Conservation (phyloP, 1,140 invertebrate genomes). For the Drosophila sproati region DNA sequence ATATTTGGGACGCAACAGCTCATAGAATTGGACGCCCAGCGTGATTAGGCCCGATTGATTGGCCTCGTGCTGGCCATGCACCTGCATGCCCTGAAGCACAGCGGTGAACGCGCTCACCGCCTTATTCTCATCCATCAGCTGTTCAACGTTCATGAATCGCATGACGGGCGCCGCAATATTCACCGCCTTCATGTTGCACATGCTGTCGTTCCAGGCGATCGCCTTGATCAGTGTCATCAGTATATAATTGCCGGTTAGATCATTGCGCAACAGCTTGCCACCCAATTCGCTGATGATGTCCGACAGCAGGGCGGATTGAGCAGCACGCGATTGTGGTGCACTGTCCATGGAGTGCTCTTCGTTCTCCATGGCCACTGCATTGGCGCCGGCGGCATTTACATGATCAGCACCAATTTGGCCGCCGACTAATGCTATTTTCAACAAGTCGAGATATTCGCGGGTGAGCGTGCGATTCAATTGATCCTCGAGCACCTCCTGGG, state of each 20-base stretch:
- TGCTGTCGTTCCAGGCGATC: conserved; percentile 94
- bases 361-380: conserved; percentile 88
- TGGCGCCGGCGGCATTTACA: conserved; percentile 74
- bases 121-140: conserved; percentile 88
- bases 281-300: conserved; percentile 91
- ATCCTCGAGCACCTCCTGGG: conserved; percentile 95
- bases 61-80: conserved; percentile 94
- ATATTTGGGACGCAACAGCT: conserved; percentile 91
- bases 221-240: conserved; percentile 88
- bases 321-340: conserved; percentile 86
- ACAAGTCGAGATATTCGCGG: conserved; percentile 93
- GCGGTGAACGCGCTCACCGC: conserved; percentile 89
- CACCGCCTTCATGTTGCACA: conserved; percentile 90
- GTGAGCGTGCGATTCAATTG: conserved; percentile 94
- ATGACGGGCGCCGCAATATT: conserved; percentile 89
- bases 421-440: conserved; percentile 88
- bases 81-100: conserved; percentile 90
- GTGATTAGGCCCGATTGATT: conserved; percentile 85
- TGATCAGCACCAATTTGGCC: conserved; percentile 82
- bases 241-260: conserved; percentile 88
- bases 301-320: conserved; percentile 85
- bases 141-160: conserved; percentile 86
- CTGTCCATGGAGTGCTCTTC: conserved; percentile 88
- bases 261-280: conserved; percentile 87
- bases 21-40: conserved; percentile 89